Evolutionary conservation across 2,113 vertebrate genomes (phyloP).

Genomic region (Gadus chalcogrammus): DNA sequence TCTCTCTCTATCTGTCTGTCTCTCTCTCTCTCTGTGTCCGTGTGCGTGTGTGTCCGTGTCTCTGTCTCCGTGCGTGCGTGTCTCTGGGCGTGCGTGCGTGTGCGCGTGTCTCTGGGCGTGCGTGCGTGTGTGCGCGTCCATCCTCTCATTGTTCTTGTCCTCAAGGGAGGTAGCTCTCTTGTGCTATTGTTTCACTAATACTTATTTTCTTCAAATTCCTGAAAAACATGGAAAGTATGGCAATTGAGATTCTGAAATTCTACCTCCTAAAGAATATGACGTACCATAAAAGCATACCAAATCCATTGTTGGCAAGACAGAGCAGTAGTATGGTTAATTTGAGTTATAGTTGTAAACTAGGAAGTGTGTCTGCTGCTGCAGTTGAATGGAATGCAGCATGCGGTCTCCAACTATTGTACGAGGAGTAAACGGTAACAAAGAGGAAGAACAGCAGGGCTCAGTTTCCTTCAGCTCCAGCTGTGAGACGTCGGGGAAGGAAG

Average conservation of each 20-base stretch:
- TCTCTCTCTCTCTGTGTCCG: not conserved
- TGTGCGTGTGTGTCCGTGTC: no score
- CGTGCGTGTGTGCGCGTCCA: conserved; percentile 18
- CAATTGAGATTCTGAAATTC: no score
- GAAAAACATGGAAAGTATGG: conserved; percentile 44
- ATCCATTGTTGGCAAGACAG: no score
- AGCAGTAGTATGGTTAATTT: no score
- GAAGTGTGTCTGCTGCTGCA: not conserved
- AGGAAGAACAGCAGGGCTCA: not conserved
- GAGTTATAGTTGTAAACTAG: not conserved
- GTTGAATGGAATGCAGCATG: not conserved
- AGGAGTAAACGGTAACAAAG: conserved; percentile 26
- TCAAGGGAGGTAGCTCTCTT: conserved; percentile 39
- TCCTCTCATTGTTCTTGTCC: conserved; percentile 70
- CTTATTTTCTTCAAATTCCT: conserved; percentile 7
- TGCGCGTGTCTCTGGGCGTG: conserved; percentile 10
- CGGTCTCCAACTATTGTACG: not conserved
- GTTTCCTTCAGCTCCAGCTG: conserved; percentile 33
- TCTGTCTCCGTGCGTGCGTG: conserved; percentile 5
- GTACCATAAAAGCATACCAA: no score
- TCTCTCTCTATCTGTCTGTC: conserved; percentile 24
- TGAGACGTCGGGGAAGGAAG: conserved; percentile 13
- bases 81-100: conserved; percentile 13
- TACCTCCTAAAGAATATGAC: no score
- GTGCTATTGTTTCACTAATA: conserved; percentile 47